Evolutionary conservation across 2,888 invertebrate species (phyloP).

Genomic region (Agrochola lychnidis): DNA sequence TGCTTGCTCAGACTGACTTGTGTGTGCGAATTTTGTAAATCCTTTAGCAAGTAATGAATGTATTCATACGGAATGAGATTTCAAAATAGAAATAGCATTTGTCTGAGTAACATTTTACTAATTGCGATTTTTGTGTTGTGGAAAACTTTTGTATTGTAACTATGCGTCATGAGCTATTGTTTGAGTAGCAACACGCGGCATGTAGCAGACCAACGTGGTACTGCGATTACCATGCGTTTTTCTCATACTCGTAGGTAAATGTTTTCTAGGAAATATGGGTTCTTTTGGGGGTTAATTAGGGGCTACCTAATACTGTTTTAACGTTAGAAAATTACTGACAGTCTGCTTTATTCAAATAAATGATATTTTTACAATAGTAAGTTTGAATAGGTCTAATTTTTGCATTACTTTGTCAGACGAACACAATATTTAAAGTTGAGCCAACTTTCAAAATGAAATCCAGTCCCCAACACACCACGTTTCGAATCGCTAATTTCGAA

Average conservation of each 20-base stretch:
- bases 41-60: constrained; percentile 5
- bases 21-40: constrained; percentile 22
- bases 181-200: background rate
- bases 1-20: constrained; percentile 43
- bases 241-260: background rate
- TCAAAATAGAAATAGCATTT: background rate
- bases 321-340: background rate
- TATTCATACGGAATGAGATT: constrained; percentile 3
- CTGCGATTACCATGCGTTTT: background rate
- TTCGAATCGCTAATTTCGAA: constrained; percentile 28
- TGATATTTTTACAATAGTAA: background rate
- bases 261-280: background rate
- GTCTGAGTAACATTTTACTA: background rate
- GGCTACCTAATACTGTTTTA: background rate
- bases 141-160: background rate
- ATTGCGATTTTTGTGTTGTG: background rate
- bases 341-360: background rate
- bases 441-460: background rate
- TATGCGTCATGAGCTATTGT: background rate
- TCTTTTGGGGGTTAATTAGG: background rate
- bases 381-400: background rate
- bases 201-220: background rate
- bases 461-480: background rate
- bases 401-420: background rate
- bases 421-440: background rate